Evolutionary conservation across 2,113 vertebrate genomes (phyloP).

Genomic region (Pelusios castaneus): DNA sequence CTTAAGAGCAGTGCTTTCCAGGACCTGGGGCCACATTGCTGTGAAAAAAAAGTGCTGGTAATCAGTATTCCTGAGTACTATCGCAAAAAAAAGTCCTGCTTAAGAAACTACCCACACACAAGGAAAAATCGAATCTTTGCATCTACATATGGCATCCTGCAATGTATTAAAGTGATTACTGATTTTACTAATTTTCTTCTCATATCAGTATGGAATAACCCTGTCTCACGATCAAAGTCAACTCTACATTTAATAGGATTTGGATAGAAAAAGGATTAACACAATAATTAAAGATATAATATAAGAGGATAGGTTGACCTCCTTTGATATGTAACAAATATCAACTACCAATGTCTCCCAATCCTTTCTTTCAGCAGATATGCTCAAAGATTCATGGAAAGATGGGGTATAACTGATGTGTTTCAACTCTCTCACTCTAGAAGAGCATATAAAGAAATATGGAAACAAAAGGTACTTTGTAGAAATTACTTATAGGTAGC

Average conservation of each 20-base stretch:
- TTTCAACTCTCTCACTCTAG: not conserved
- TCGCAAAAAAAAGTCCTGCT: too few species aligned
- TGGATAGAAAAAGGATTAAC: not conserved
- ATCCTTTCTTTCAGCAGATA: not conserved
- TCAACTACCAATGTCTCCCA: not conserved
- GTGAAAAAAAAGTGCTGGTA: too few species aligned
- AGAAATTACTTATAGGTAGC: not conserved
- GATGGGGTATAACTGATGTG: not conserved
- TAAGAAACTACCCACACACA: not conserved
- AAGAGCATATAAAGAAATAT: not conserved
- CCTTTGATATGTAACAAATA: not conserved
- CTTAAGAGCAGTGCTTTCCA: too few species aligned
- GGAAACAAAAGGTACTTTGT: not conserved
- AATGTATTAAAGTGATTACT: not conserved
- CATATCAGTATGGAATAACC: not conserved
- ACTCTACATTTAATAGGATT: not conserved
- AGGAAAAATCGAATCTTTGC: not conserved
- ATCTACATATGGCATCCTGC: not conserved
- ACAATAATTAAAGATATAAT: not conserved
- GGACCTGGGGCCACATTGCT: too few species aligned
- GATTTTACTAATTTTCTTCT: not conserved
- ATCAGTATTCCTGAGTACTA: too few species aligned
- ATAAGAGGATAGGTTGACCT: not conserved
- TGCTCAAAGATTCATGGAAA: not conserved
- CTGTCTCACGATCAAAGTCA: not conserved